A percentile compares a stretch with the other conserved stretches of the same genome.
These are phyloP conservation scores for Sebastolobus alascanus DNA, from an alignment of 2,797 vertebrate genomes.

Conservation along the genomic window DNA sequence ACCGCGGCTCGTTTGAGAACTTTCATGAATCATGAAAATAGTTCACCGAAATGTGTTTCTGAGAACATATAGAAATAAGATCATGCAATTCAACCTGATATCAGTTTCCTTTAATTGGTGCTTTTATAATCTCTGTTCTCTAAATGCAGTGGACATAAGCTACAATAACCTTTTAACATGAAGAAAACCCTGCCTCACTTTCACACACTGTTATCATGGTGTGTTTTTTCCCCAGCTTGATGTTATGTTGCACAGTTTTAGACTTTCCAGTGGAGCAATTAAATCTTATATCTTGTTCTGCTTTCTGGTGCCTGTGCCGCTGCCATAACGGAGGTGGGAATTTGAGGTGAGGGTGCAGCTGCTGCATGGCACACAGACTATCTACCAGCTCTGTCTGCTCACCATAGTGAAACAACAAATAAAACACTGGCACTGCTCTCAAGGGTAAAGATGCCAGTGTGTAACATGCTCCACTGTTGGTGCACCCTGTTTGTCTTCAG, in stretches of 20 bases:
- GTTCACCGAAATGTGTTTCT: too few relatives aligned
- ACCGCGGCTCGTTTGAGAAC: too few relatives aligned
- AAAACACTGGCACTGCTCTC: constrained; percentile 48
- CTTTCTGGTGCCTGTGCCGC: background rate
- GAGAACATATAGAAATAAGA: too few relatives aligned
- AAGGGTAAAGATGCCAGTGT: constrained; percentile 49
- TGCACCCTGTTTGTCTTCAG: background rate
- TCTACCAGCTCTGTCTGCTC: constrained; percentile 39
- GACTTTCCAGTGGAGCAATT: background rate
- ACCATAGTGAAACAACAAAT: constrained; percentile 67
- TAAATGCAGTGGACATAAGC: background rate
- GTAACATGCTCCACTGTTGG: background rate
- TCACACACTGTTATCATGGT: background rate
- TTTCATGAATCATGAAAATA: too few relatives aligned
- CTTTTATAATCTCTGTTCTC: background rate
- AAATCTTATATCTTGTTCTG: background rate
- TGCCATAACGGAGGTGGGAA: constrained; percentile 14
- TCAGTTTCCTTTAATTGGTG: background rate
- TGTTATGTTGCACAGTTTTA: background rate
- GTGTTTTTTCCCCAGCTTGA: too few relatives aligned
- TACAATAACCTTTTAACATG: background rate
- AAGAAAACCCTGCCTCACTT: background rate
- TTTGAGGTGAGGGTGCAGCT: constrained; percentile 54
- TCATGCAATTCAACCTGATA: background rate
- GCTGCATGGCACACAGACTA: constrained; percentile 8